Percentiles rank a stretch among this genome's conserved stretches.
Evolutionary conservation across 2,888 invertebrate genomes (phyloP).

Genomic region (Steinernema scapterisci): DNA sequence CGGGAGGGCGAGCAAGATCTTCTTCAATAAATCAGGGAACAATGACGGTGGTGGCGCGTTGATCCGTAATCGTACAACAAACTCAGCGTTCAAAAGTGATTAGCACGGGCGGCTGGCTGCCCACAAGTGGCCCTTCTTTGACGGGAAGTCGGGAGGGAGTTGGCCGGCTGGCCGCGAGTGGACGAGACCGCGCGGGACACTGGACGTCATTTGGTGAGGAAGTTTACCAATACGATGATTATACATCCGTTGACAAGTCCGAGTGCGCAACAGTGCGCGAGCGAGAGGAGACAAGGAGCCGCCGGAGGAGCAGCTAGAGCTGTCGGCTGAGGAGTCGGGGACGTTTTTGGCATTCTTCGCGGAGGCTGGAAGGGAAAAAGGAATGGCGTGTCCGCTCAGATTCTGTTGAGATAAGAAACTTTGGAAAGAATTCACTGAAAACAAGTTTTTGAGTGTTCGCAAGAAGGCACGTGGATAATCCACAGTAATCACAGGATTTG

Average conservation of each 20-base stretch:
- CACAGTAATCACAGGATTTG: neutral
- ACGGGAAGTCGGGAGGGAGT: constrained; percentile 17
- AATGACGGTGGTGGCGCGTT: constrained; percentile 9
- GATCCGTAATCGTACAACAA: constrained; percentile 28
- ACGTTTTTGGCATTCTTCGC: neutral
- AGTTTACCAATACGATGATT: constrained; percentile 25
- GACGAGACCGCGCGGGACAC: constrained; percentile 15
- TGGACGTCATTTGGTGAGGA: constrained; percentile 20
- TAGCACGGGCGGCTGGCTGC: constrained; percentile 8
- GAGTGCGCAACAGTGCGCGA: neutral
- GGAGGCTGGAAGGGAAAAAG: neutral
- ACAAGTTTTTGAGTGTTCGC: constrained; percentile 18
- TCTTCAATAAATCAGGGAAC: neutral
- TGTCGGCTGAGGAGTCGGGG: neutral
- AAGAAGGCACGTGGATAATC: constrained; percentile 9
- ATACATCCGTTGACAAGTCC: constrained; percentile 29
- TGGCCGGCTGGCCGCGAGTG: neutral
- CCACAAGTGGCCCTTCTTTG: constrained; percentile 26
- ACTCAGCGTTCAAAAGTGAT: constrained; percentile 24
- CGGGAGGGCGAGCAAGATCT: neutral
- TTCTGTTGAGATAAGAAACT: constrained; percentile 20
- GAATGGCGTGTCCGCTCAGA: neutral
- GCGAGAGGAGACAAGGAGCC: neutral
- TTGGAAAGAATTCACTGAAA: neutral
- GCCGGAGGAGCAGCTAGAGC: neutral